Conservation (phyloP, 1,140 invertebrate genomes). For the Frieseomelitta varia region DNA sequence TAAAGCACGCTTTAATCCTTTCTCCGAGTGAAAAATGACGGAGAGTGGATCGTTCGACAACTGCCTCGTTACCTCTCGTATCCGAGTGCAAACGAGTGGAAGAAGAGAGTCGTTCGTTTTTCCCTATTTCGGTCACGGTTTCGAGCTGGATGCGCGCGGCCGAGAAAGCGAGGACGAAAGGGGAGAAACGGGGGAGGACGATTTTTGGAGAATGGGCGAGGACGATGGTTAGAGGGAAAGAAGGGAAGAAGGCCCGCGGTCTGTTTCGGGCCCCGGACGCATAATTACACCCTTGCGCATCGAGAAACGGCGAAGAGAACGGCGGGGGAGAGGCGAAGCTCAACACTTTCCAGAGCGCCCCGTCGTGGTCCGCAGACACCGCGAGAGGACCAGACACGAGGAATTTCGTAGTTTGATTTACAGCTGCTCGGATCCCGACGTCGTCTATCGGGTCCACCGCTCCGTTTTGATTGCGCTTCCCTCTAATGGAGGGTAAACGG, state of each 20-base stretch:
- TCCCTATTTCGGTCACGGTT: constrained; percentile 62
- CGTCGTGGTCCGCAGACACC: constrained; percentile 32
- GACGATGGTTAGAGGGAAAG: background rate
- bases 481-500: constrained; percentile 80
- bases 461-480: constrained; percentile 78
- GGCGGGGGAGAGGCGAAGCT: constrained; percentile 3
- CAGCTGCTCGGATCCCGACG: constrained; percentile 73
- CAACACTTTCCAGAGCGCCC: constrained; percentile 61
- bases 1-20: background rate
- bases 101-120: constrained; percentile 64
- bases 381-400: constrained; percentile 66
- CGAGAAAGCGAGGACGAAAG: background rate
- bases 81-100: constrained; percentile 70
- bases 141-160: constrained; percentile 6
- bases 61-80: constrained; percentile 66
- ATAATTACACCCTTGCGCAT: constrained; percentile 67
- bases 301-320: constrained; percentile 6
- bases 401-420: constrained; percentile 80
- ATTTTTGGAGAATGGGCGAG: constrained; percentile 18
- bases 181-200: constrained; percentile 17
- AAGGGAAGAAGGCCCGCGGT: constrained; percentile 2
- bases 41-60: constrained; percentile 57
- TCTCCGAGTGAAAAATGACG: constrained; percentile 14
- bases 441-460: constrained; percentile 65
- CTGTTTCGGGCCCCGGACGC: constrained; percentile 46